A percentile compares a stretch with the other conserved stretches of the same genome.
phyloP scores from a whole-genome alignment of 2,113 vertebrate genomes.

The Apteryx mantelli region DNA sequence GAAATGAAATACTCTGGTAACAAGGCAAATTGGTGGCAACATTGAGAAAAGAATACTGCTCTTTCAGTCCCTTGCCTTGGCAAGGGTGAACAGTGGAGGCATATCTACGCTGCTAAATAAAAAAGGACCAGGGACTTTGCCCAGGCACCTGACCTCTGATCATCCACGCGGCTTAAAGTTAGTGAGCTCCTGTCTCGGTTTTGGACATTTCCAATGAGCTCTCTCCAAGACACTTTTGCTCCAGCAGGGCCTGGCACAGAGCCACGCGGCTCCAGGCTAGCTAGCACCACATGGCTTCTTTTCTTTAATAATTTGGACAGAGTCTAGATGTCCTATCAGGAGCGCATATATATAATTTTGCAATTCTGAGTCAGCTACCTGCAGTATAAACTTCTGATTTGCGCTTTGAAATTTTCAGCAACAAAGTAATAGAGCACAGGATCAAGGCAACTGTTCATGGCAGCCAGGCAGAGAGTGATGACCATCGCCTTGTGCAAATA shows the following conservation, averaged over 20 bases:
- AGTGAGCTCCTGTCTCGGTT: neutral
- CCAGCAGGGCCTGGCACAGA: neutral
- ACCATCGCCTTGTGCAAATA: constrained; percentile 63
- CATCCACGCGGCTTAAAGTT: neutral
- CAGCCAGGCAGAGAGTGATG: constrained; percentile 73
- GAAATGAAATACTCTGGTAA: neutral
- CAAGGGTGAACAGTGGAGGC: neutral
- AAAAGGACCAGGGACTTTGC: neutral
- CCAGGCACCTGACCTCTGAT: neutral
- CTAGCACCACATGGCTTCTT: neutral
- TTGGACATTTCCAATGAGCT: neutral
- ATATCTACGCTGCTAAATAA: neutral
- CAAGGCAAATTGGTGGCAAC: neutral
- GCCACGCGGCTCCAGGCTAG: neutral
- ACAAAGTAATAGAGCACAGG: constrained; percentile 83
- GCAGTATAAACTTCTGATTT: constrained; percentile 28
- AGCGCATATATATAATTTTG: accelerated
- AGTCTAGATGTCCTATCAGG: neutral
- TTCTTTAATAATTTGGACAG: neutral
- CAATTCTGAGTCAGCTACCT: neutral
- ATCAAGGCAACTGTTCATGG: constrained; percentile 78
- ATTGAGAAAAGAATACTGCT: neutral
- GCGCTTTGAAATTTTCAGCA: constrained; percentile 80
- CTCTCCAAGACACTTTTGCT: neutral
- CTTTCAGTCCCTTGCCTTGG: neutral